Base-by-base conservation (phyloP, 2,113 vertebrate genomes). In the Pachyramphus minor region DNA sequence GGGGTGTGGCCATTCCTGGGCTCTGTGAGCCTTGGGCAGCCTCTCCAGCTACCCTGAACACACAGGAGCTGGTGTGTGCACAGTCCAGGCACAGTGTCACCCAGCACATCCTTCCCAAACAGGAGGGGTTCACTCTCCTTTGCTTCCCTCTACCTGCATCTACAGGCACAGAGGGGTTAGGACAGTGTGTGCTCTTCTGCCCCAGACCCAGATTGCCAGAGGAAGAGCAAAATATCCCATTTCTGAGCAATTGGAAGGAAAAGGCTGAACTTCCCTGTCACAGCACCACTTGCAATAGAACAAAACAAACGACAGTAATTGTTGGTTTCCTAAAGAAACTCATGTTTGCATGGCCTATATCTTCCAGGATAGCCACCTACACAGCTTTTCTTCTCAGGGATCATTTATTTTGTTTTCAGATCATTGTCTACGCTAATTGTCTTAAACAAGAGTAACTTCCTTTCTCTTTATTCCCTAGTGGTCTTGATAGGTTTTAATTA, bases 391-490 rank as follows among this genome's bases (percentile, higher is more conserved):
- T 95, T 97, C 95, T 96, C 97, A 82, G 91, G 84, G 90, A 94
- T 96, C 90, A 96, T 97, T 97, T 97, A 95, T 97, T 97, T 95
- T 97, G 5, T 98, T 97, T 97, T 97, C 92, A 96, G 97, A 98
- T 98, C 95, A 90, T 94, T 97, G 96, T 97, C 97, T 98, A 90
- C 93, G 90, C 87, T 98, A 98, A 98, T 98, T 98, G 97, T 97
- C 95, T 98, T 97, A 97, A 98, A 97, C 97, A 97, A 97, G 97
- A 95, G 82, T 91, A 97, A 97, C 97, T 98, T 98, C 91, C 96
- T 97, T 97, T 98, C 96, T 97, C 96, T 96, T 98, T 97, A 97
- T 98, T 97, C 98, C 97, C 97, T 77, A 39, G 76, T 95, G 97
- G 87, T 86, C 95, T 84, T 85, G 79, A 93, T 97, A 94, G 96